Conservation (phyloP, 2,888 invertebrate genomes). For the Nasonia oneida region DNA sequence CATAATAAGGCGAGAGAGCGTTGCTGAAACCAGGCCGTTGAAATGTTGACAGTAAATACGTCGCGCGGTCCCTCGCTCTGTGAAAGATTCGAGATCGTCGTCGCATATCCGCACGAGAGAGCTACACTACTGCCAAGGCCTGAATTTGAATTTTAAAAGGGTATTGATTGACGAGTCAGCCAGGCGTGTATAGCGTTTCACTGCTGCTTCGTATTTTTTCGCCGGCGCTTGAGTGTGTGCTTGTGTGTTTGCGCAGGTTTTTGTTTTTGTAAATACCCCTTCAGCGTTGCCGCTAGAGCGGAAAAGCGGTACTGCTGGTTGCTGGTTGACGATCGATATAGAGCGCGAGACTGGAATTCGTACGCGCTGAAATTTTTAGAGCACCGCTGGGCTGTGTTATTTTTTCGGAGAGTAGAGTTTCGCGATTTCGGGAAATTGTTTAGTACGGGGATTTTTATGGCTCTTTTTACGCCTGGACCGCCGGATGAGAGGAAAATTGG, state of each 20-base stretch:
- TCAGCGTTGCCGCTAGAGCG: not conserved
- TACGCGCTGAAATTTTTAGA: constrained; percentile 2
- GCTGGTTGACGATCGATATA: constrained; percentile 14
- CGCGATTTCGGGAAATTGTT: not conserved
- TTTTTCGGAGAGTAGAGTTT: not conserved
- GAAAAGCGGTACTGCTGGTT: not conserved
- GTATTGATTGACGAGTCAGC: constrained; percentile 16
- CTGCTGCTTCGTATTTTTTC: not conserved
- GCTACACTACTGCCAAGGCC: not conserved
- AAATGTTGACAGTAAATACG: constrained; percentile 49
- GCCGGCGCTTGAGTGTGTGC: not conserved
- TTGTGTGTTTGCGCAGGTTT: not conserved
- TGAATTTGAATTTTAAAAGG: constrained; percentile 42
- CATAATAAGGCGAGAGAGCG: constrained; percentile 29
- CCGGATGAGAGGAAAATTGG: too few species aligned
- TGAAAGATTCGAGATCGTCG: not conserved
- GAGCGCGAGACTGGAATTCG: not conserved
- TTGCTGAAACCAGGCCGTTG: constrained; percentile 37
- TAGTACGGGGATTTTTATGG: not conserved
- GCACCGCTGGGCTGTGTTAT: not conserved
- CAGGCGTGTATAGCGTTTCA: not conserved
- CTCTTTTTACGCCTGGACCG: not conserved
- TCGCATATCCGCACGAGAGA: not conserved
- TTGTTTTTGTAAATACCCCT: not conserved
- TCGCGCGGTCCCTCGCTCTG: not conserved